These are phyloP conservation scores for Leptothorax acervorum DNA, from an alignment of 2,888 invertebrate genomes.

Conservation along the genomic window DNA sequence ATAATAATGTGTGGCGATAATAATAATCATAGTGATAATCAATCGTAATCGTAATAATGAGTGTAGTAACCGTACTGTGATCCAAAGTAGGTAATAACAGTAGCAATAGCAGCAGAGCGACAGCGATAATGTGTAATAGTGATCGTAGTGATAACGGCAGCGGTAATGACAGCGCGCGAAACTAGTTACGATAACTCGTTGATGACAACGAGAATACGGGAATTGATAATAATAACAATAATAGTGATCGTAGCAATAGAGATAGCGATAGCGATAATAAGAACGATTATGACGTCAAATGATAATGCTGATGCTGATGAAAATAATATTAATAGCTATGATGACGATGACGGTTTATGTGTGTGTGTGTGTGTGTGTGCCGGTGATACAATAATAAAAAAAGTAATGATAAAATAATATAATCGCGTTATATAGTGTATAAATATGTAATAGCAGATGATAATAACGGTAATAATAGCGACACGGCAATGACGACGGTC, in stretches of 20 bases:
- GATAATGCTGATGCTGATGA: slow-evolving; percentile 38
- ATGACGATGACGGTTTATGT: slow-evolving; percentile 7
- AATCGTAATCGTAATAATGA: slow-evolving; percentile 65
- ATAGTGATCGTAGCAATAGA: slow-evolving; percentile 20
- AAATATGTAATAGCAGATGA: slow-evolving; percentile 10
- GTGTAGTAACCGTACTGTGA: slow-evolving; percentile 38
- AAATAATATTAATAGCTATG: slow-evolving; percentile 36
- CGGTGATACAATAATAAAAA: slow-evolving; percentile 14
- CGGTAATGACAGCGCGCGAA: slow-evolving; percentile 33
- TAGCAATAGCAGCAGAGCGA: slow-evolving; percentile 35
- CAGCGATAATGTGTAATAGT: slow-evolving; percentile 38
- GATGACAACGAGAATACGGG: slow-evolving; percentile 36
- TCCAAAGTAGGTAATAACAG: slow-evolving; percentile 31
- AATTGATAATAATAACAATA: slow-evolving; percentile 40
- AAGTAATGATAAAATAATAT: slow-evolving; percentile 17
- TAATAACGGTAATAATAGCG: slow-evolving; percentile 26
- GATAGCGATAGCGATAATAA: slow-evolving; percentile 43
- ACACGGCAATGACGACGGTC: slow-evolving; percentile 29
- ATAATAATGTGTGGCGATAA: slow-evolving; percentile 76
- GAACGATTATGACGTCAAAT: slow-evolving; percentile 34
- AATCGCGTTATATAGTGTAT: slow-evolving; percentile 7
- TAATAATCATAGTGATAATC: slow-evolving; percentile 77
- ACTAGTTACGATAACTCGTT: slow-evolving; percentile 41
- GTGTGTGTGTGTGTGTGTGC: not conserved
- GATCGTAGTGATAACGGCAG: slow-evolving; percentile 43